Evolutionary conservation across 2,113 vertebrate species (phyloP), one percentile per base, ranked within the genome.

Genomic region (Potamarius usumacintae): DNA sequence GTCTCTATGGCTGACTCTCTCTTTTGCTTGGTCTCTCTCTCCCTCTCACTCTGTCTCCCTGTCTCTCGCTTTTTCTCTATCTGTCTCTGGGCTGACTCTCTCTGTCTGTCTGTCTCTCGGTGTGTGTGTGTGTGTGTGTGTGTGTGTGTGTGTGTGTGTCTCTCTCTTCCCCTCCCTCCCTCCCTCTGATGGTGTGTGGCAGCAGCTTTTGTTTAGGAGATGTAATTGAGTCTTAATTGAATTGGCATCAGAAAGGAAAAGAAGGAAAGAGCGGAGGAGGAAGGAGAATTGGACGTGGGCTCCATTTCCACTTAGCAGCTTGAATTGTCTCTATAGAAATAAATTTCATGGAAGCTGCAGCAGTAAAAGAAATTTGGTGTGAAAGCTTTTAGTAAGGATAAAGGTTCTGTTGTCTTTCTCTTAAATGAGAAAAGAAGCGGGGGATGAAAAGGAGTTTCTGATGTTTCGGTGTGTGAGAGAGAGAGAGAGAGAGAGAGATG

Each of bases 201-300:
- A 50, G 92, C 71, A 85, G 91, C 89, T 89, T 93, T 94, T 95
- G 92, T 96, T 95, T 94, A 90, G 86, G 81, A 92, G 92, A 78
- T 91, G 93, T 95, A 96, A 97, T 97, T 96, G 92, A 94, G 91
- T 95, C 94, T 94, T 96, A 96, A 97, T 96, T 96, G 94, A 95
- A 97, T 96, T 96, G 94, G 92, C 94, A 94, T 94, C 93, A 95
- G 94, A 94, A 92, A 89, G 71, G 91, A 93, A 91, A 88, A 74
- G 85, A 88, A 88, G 90, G 87, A 72, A 79, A 88, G 79, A 63
- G 83, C 53, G 55, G 82, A 82, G 65, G 77, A 85, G 76, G 81
- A 87, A 87, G 92, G 92, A 87, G 86, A 93, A 88, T 93, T 91
- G 91, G 90, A 90, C 82, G 90, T 92, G 89, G 88, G 90, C 90